Evolutionary conservation across 2,888 invertebrate species (phyloP).

Genomic region (Noctuana brunneofusca): DNA sequence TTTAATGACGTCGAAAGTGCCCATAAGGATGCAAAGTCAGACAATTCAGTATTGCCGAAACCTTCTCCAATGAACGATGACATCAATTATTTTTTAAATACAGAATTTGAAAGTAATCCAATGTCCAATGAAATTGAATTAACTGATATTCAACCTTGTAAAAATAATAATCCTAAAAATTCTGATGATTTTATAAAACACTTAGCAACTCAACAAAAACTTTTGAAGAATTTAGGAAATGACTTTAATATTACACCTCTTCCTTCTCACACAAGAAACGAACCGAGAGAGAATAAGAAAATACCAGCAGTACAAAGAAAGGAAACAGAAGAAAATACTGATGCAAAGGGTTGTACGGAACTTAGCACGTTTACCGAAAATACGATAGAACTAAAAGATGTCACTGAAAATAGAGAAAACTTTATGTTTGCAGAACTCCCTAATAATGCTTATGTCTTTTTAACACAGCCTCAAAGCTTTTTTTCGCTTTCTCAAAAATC

Average conservation of each 20-base stretch:
- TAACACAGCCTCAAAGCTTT: constrained; percentile 64
- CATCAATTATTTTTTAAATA: neutral
- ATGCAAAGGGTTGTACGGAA: constrained; percentile 2
- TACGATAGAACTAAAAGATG: constrained; percentile 15
- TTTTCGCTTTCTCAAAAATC: constrained; percentile 43
- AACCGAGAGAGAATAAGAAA: neutral
- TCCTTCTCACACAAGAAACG: neutral
- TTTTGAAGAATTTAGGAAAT: constrained; percentile 18
- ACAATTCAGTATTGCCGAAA: neutral
- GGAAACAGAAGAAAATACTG: neutral
- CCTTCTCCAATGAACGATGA: neutral
- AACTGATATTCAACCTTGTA: constrained; percentile 14
- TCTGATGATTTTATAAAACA: constrained; percentile 27
- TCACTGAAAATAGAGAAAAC: constrained; percentile 15
- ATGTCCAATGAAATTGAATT: constrained; percentile 23
- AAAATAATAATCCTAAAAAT: neutral
- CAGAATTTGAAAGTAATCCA: neutral
- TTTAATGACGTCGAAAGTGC: neutral
- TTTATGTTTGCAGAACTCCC: constrained; percentile 54
- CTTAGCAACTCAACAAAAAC: constrained; percentile 20
- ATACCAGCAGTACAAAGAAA: neutral
- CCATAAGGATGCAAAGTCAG: neutral
- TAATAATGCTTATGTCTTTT: constrained; percentile 64
- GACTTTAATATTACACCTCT: neutral
- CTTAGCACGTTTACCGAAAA: constrained; percentile 5